Percentiles rank a stretch among this genome's conserved stretches.
Evolutionary conservation across 2,888 invertebrate species (phyloP).

Genomic region (Glyphotaelius pellucidus): DNA sequence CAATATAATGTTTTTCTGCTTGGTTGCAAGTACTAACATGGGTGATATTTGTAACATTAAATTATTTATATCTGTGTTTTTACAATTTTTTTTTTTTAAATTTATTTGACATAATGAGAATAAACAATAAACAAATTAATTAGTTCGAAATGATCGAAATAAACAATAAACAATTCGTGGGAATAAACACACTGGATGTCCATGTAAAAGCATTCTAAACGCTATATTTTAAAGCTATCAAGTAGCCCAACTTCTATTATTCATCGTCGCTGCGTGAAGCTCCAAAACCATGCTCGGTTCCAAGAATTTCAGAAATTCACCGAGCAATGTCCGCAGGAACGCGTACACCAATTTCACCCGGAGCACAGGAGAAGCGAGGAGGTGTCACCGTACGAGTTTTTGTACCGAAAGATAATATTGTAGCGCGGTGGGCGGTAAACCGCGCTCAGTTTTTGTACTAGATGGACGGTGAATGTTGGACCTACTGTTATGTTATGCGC

Average conservation of each 20-base stretch:
- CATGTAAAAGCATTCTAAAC: too few species aligned
- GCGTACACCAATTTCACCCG: constrained; percentile 28
- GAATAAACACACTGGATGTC: too few species aligned
- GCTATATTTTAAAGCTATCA: too few species aligned
- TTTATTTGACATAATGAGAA: too few species aligned
- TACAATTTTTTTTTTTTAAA: too few species aligned
- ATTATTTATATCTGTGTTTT: too few species aligned
- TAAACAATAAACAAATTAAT: too few species aligned
- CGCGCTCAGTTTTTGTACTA: not conserved
- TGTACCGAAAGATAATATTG: not conserved
- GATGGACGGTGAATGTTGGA: not conserved
- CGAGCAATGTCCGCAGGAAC: constrained; percentile 26
- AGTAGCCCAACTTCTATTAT: not conserved
- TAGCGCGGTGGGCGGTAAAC: not conserved
- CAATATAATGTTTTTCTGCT: not conserved
- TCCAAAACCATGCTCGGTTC: not conserved
- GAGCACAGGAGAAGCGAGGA: constrained; percentile 7
- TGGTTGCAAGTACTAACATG: not conserved
- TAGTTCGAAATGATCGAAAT: too few species aligned
- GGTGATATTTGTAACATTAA: too few species aligned
- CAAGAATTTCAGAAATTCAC: constrained; percentile 24
- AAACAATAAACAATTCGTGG: too few species aligned
- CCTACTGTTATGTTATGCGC: constrained; percentile 20
- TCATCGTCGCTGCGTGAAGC: not conserved
- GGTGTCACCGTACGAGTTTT: not conserved